Evolutionary conservation across 2,888 invertebrate species (phyloP), one percentile per base, ranked within the genome.

Genomic region (Hartigia nigra): DNA sequence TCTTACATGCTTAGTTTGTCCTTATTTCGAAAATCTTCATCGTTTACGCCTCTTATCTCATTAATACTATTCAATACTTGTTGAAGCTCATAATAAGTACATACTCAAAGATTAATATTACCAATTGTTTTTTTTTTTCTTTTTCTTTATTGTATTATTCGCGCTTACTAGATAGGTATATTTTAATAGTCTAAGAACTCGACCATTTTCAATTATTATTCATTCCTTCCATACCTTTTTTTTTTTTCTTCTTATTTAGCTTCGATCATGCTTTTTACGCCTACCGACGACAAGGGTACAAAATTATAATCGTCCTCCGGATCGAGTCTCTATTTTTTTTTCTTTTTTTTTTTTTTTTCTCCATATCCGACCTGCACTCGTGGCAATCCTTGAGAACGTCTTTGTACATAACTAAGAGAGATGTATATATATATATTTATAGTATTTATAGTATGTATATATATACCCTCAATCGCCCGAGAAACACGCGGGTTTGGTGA

Each of bases 11-110:
- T 76, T 70, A 76, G n/a, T 78, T 78, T 78, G 37, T 69, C 79
- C 80, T 78, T 80, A 83, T 70, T 76, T 69, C 69, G 69, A 69
- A 77, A 69, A n/a, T 70, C 9, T 55, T 55, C 70, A 55, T 32
- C 76, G 12, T 77, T 77, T 78, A 76, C 74, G 55, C 23, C 4
- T 79, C 84, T 86, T 85, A 87, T 34, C 81, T 84, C 81, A 79
- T 90, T 55, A 90, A 90, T 90, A 90, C 90, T 91, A 91, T 88
- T 88, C 89, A 90, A 90, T 91, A 91, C 90, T 90, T 90, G 86
- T 90, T 87, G 87, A 91, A 91, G 91, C 91, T 91, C 91, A 88
- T 90, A 90, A 89, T 90, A 90, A 90, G 89, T 91, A 90, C 90
- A 90, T 88, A 89, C 85, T 90, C 86, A 84, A 89, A 83, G 88